phyloP scores from a whole-genome alignment of 2,797 vertebrate genomes.

The Tangara arthus region DNA sequence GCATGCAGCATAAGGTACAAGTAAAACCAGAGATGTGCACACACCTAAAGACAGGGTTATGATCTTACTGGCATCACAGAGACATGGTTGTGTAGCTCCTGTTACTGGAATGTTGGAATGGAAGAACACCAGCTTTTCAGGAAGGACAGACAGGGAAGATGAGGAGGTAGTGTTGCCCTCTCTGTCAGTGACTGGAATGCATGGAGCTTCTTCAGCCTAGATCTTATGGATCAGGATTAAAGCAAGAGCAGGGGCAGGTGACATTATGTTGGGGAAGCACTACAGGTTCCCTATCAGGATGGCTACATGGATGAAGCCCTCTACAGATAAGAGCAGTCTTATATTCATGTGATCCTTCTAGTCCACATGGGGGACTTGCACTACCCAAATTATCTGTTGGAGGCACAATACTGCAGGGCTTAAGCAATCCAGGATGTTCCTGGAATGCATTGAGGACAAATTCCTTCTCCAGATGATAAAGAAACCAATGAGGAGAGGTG shows the following conservation, averaged over 20 bases:
- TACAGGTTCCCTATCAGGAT: background rate
- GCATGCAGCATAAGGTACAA: background rate
- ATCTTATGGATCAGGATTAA: background rate
- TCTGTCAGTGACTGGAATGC: accelerated
- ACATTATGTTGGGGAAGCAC: background rate
- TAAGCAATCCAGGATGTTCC: background rate
- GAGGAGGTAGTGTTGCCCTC: too few relatives aligned
- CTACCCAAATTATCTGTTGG: background rate
- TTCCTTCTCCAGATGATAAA: background rate
- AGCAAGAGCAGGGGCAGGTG: background rate
- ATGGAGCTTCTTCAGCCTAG: background rate
- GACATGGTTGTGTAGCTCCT: background rate
- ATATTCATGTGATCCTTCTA: accelerated
- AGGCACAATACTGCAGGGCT: accelerated
- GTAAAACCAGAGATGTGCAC: background rate
- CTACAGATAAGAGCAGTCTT: background rate
- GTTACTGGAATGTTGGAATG: background rate
- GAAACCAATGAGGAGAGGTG: background rate
- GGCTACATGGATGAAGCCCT: background rate
- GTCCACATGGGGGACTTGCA: too few relatives aligned
- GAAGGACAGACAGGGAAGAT: background rate
- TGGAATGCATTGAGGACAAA: accelerated
- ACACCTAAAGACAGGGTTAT: background rate
- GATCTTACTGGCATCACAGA: too few relatives aligned
- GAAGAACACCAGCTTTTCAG: background rate